Percentiles rank a stretch among this genome's conserved stretches.
Evolutionary conservation across 2,888 invertebrate species (phyloP).

Genomic region (Tupiocoris notatus): DNA sequence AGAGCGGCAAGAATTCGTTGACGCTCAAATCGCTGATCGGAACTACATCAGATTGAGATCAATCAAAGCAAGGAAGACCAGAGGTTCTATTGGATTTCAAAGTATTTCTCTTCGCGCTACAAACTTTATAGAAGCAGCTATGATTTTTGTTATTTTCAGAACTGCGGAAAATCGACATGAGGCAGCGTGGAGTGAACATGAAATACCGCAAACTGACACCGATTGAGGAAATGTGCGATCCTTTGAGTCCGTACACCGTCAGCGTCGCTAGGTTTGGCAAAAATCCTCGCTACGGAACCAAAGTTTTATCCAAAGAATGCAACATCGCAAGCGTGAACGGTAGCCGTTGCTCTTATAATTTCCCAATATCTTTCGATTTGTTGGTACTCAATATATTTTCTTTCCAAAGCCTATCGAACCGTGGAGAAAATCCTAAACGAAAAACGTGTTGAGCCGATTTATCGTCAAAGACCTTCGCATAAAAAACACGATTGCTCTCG

Average conservation of each 20-base stretch:
- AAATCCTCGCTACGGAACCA: conserved; percentile 26
- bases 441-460: background rate
- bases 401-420: background rate
- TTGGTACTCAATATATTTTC: background rate
- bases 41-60: background rate
- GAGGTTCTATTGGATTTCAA: too few species aligned
- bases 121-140: background rate
- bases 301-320: conserved; percentile 12
- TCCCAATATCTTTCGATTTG: background rate
- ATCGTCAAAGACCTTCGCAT: background rate
- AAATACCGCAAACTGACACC: conserved; percentile 31
- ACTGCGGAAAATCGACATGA: conserved; percentile 36
- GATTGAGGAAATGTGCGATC: conserved; percentile 38
- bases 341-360: background rate
- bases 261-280: conserved; percentile 35
- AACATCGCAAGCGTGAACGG: background rate
- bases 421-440: background rate
- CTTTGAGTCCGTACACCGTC: conserved; percentile 19
- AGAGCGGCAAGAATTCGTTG: conserved; percentile 23
- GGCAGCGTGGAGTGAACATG: conserved; percentile 26
- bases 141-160: conserved; percentile 6
- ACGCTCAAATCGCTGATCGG: background rate
- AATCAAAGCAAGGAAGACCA: conserved; percentile 21
- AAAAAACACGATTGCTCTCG: conserved; percentile 15
- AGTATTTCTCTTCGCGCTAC: too few species aligned